These are phyloP conservation scores for Candidula unifasciata DNA, from an alignment of 2,888 invertebrate species.

Conservation along the genomic window DNA sequence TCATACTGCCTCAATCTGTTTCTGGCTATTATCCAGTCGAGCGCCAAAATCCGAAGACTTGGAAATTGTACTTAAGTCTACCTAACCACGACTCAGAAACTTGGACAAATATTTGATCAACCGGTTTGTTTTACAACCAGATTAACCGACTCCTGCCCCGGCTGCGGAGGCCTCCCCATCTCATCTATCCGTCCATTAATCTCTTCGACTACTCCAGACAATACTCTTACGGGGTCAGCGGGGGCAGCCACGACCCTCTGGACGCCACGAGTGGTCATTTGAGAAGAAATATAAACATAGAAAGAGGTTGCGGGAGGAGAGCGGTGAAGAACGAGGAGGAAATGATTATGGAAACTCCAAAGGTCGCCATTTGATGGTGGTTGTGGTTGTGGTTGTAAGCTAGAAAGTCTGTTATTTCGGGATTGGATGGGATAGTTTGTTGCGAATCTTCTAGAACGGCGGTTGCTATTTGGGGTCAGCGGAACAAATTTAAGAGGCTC, in stretches of 20 bases:
- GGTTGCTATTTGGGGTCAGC: too few relatives aligned
- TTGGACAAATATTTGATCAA: conserved; percentile 16
- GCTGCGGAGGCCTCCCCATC: neutral
- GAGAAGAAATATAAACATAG: conserved; percentile 28
- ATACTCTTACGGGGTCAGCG: conserved; percentile 2
- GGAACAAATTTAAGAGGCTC: too few relatives aligned
- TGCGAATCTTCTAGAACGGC: too few relatives aligned
- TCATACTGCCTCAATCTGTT: neutral
- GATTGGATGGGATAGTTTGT: too few relatives aligned
- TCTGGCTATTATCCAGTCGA: neutral
- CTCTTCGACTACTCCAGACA: neutral
- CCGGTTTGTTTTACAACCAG: neutral
- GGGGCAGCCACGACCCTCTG: neutral
- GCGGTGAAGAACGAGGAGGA: neutral
- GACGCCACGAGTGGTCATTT: neutral
- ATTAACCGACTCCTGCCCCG: neutral
- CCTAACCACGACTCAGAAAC: neutral
- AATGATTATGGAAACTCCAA: too few relatives aligned
- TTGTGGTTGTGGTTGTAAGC: too few relatives aligned
- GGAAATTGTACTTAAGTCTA: neutral
- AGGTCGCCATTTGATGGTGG: too few relatives aligned
- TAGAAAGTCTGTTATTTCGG: too few relatives aligned
- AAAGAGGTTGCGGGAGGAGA: neutral
- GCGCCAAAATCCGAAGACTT: neutral
- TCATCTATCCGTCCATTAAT: conserved; percentile 19